Conservation (phyloP, 2,888 invertebrate genomes). For the Melanotus villosus region DNA sequence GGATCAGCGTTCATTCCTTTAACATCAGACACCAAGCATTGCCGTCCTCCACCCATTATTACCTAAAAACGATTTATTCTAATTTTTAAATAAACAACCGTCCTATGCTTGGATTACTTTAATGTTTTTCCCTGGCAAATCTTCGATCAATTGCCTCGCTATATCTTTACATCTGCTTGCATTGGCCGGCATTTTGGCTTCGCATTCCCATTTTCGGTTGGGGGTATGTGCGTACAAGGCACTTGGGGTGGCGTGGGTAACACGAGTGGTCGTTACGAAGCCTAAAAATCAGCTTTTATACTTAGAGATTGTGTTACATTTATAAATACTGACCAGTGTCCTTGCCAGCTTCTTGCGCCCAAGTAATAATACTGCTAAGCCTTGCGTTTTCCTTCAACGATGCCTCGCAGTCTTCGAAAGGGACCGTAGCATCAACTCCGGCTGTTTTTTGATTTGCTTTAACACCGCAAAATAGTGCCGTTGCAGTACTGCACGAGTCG, state of each 20-base stretch:
- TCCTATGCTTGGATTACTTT: slow-evolving; percentile 69
- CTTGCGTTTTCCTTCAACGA: slow-evolving; percentile 73
- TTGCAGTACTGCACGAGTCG: slow-evolving; percentile 91
- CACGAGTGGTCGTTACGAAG: slow-evolving; percentile 89
- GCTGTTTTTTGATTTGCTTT: slow-evolving; percentile 86
- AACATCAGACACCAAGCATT: slow-evolving; percentile 76
- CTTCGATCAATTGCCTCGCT: slow-evolving; percentile 85
- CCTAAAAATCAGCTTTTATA: no score
- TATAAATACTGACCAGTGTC: no score
- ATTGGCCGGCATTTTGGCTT: slow-evolving; percentile 74
- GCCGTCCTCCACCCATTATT: slow-evolving; percentile 90
- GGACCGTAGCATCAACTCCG: slow-evolving; percentile 82
- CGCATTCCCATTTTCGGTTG: slow-evolving; percentile 87
- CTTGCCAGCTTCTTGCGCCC: slow-evolving; percentile 84
- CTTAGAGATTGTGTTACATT: no score
- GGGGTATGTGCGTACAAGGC: slow-evolving; percentile 85
- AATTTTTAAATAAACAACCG: neutral
- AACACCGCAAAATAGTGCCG: slow-evolving; percentile 87
- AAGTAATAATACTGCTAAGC: slow-evolving; percentile 76
- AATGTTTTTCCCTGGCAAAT: slow-evolving; percentile 83
- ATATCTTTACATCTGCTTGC: slow-evolving; percentile 83
- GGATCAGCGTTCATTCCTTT: slow-evolving; percentile 69
- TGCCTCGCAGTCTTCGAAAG: slow-evolving; percentile 75
- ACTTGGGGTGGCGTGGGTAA: slow-evolving; percentile 91
- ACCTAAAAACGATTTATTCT: slow-evolving; percentile 70